These are phyloP conservation scores for Podiceps cristatus DNA, from an alignment of 2,113 vertebrate genomes.

Conservation along the genomic window DNA sequence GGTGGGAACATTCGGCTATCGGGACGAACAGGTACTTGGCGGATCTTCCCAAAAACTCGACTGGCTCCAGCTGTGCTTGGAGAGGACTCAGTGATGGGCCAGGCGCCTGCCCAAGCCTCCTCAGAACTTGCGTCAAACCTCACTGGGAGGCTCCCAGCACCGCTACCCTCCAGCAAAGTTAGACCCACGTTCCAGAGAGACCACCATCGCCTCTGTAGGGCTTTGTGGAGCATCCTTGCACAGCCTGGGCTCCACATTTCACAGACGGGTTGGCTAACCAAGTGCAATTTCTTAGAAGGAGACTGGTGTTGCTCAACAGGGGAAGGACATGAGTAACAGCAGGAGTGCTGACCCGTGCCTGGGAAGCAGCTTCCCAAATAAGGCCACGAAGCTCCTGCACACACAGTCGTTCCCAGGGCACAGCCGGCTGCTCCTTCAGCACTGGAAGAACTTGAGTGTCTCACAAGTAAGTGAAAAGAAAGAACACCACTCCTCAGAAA, in stretches of 20 bases:
- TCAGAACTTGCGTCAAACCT: neutral
- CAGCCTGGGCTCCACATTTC: neutral
- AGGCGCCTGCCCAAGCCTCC: neutral
- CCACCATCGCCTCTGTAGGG: fast-evolving
- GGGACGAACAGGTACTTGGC: neutral
- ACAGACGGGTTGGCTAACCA: fast-evolving
- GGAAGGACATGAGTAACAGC: fast-evolving
- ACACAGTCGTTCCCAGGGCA: neutral
- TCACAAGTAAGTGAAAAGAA: neutral
- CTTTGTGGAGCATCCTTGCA: neutral
- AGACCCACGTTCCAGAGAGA: neutral
- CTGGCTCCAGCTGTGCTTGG: neutral
- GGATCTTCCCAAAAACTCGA: neutral
- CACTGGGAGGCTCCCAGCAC: neutral
- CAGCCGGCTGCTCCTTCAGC: neutral
- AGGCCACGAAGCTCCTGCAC: neutral
- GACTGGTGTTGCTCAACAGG: neutral
- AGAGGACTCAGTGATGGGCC: neutral
- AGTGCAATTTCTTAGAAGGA: neutral
- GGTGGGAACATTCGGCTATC: neutral
- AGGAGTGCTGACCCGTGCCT: neutral
- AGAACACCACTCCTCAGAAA: neutral
- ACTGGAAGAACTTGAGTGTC: neutral
- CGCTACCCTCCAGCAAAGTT: neutral
- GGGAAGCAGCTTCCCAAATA: slow-evolving; percentile 48